phyloP scores from a whole-genome alignment of 2,888 invertebrate species.

The Drosophila putrida region DNA sequence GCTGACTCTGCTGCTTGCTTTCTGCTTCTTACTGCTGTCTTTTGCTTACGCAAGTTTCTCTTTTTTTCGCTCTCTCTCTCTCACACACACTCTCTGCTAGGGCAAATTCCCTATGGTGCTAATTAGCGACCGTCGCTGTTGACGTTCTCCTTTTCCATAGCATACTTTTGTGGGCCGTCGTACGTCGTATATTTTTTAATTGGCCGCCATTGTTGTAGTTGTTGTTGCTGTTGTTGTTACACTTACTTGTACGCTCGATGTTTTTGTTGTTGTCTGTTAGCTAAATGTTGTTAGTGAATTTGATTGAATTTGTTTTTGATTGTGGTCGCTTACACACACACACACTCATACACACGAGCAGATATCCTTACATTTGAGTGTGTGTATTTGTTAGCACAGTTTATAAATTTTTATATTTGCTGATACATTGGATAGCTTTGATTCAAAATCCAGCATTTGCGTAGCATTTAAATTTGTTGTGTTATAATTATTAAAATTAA shows the following conservation, averaged over 20 bases:
- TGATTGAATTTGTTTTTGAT: slow-evolving; percentile 58
- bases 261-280: slow-evolving; percentile 33
- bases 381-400: no score
- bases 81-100: slow-evolving; percentile 26
- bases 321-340: slow-evolving; percentile 25
- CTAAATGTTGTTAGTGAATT: slow-evolving; percentile 55
- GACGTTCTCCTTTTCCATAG: slow-evolving; percentile 45
- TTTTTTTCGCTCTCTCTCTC: neutral
- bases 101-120: slow-evolving; percentile 85
- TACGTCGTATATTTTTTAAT: slow-evolving; percentile 75
- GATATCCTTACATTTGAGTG: no score
- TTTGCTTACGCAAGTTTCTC: slow-evolving; percentile 61
- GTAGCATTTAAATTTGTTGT: no score
- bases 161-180: slow-evolving; percentile 58
- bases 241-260: slow-evolving; percentile 5
- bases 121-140: slow-evolving; percentile 83
- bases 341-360: neutral
- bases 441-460: no score
- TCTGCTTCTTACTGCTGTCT: slow-evolving; percentile 28
- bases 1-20: slow-evolving; percentile 21
- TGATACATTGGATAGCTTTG: no score
- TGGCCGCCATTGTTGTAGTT: slow-evolving; percentile 52
- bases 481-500: no score
- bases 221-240: slow-evolving; percentile 29
- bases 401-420: no score